These are phyloP conservation scores for Crossaster papposus DNA, from an alignment of 53 echinoderm and acorn worm genomes.

Conservation along the genomic window DNA sequence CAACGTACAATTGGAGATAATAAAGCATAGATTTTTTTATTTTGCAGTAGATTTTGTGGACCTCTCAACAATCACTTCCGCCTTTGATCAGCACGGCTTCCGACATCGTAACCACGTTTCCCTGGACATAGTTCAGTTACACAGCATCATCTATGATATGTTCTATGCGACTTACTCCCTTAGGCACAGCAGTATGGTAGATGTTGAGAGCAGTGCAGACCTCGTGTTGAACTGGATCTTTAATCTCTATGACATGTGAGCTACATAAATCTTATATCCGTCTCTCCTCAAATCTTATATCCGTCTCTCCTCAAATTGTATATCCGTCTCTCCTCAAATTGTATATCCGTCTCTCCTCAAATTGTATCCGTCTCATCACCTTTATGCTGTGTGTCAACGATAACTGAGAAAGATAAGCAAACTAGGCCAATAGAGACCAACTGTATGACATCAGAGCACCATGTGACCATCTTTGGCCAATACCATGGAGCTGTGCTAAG, in stretches of 20 bases:
- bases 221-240: constrained; percentile 88
- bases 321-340: neutral
- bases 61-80: constrained; percentile 64
- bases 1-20: no score
- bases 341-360: neutral
- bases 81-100: constrained; percentile 76
- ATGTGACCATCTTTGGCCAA: no score
- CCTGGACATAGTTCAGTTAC: constrained; percentile 69
- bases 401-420: no score
- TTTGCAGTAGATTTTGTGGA: constrained; percentile 79
- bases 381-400: no score
- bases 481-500: no score
- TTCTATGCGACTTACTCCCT: constrained; percentile 60
- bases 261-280: neutral
- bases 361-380: no score
- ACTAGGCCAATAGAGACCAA: no score
- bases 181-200: constrained; percentile 60
- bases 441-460: no score
- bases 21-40: neutral
- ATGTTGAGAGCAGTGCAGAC: constrained; percentile 68
- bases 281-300: neutral
- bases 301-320: no score
- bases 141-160: constrained; percentile 68
- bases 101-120: constrained; percentile 64
- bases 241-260: constrained; percentile 89